Conservation (phyloP, 2,888 invertebrate genomes). For the Thalpophila matura region DNA sequence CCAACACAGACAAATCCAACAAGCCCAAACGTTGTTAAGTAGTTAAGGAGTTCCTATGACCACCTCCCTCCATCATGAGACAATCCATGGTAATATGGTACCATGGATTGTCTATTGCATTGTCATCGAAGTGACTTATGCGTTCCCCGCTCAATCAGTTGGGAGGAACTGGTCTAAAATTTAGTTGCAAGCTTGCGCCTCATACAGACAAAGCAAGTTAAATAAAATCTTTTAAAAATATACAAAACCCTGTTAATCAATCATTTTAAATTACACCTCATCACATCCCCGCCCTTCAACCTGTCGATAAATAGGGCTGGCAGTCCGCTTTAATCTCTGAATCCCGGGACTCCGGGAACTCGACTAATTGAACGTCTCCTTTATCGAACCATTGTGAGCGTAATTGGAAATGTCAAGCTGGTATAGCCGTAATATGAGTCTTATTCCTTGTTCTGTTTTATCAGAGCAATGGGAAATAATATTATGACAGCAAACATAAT, state of each 20-base stretch:
- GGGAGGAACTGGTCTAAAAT: too few species aligned
- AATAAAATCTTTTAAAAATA: too few species aligned
- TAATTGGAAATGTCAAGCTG: slow-evolving; percentile 58
- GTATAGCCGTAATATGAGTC: slow-evolving; percentile 30
- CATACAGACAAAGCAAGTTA: too few species aligned
- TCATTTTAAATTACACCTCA: slow-evolving; percentile 21
- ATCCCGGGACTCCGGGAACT: slow-evolving; percentile 26
- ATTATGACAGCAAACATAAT: slow-evolving; percentile 11
- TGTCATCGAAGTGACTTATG: too few species aligned
- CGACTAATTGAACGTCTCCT: slow-evolving; percentile 54
- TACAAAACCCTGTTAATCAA: slow-evolving; percentile 18
- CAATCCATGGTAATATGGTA: too few species aligned
- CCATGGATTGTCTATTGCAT: too few species aligned
- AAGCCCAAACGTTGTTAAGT: too few species aligned
- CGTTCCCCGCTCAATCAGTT: too few species aligned
- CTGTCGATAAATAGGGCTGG: slow-evolving; percentile 34
- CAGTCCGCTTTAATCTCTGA: slow-evolving; percentile 44
- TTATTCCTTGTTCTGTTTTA: slow-evolving; percentile 28
- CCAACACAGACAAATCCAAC: too few species aligned
- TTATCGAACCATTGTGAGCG: slow-evolving; percentile 49
- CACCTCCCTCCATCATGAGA: too few species aligned
- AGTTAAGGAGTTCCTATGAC: too few species aligned
- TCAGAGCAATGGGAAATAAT: neutral
- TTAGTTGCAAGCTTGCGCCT: too few species aligned
- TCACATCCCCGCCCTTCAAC: slow-evolving; percentile 18